These are phyloP conservation scores for Augiades crinisus DNA, from an alignment of 2,888 invertebrate species.

Conservation along the genomic window DNA sequence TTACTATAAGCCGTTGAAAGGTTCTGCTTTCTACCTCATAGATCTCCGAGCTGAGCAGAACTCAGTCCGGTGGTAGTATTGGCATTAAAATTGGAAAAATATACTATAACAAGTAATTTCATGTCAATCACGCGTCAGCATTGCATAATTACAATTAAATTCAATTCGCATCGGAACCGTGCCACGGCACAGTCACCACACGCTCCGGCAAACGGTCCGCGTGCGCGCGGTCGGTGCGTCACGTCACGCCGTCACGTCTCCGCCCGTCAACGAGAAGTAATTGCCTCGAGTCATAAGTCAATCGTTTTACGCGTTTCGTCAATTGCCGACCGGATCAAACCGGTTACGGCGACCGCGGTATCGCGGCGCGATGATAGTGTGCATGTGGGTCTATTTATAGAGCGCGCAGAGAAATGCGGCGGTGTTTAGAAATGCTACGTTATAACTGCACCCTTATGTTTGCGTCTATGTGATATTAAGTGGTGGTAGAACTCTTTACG, in stretches of 20 bases:
- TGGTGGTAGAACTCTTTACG: too few relatives aligned
- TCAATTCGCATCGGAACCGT: not conserved
- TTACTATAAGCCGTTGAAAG: too few relatives aligned
- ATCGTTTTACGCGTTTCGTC: slow-evolving; percentile 36
- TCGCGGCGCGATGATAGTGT: not conserved
- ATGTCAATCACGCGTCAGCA: too few relatives aligned
- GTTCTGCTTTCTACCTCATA: too few relatives aligned
- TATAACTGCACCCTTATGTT: too few relatives aligned
- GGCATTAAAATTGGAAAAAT: too few relatives aligned
- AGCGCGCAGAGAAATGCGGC: too few relatives aligned
- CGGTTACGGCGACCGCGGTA: slow-evolving; percentile 19
- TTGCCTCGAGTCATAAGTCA: slow-evolving; percentile 35
- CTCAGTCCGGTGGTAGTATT: too few relatives aligned
- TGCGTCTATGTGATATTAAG: too few relatives aligned
- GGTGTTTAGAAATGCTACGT: too few relatives aligned
- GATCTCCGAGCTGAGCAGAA: too few relatives aligned
- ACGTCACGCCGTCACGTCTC: slow-evolving; percentile 26
- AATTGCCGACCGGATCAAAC: slow-evolving; percentile 31
- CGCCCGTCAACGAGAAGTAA: slow-evolving; percentile 33
- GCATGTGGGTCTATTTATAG: slow-evolving; percentile 12
- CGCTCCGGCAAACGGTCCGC: not conserved
- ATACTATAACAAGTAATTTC: too few relatives aligned
- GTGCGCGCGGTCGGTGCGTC: not conserved
- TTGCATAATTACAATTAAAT: not conserved
- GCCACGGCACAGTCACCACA: not conserved